These are phyloP conservation scores for Heliconius hewitsoni DNA, from an alignment of 1,140 invertebrate species.

Conservation along the genomic window DNA sequence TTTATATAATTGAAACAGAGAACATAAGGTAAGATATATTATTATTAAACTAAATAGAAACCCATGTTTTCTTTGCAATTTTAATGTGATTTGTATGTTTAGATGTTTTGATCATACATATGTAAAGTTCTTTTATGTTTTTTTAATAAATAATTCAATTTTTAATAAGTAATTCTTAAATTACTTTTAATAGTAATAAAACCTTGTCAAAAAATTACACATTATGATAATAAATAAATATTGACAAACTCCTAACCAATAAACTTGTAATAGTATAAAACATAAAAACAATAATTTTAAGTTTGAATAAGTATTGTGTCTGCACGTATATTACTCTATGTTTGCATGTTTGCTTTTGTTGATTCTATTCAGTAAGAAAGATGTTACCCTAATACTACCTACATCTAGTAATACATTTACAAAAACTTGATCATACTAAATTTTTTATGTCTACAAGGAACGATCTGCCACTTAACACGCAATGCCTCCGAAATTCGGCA, in stretches of 20 bases:
- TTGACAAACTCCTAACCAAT: too few relatives aligned
- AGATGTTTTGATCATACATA: background rate
- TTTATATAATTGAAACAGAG: background rate
- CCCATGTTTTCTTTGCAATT: background rate
- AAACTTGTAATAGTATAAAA: too few relatives aligned
- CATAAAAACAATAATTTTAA: background rate
- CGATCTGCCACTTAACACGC: too few relatives aligned
- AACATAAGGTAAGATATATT: background rate
- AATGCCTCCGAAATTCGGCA: too few relatives aligned
- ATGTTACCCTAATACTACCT: background rate
- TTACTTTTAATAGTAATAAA: background rate
- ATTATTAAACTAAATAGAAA: background rate
- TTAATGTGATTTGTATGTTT: background rate
- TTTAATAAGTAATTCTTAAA: background rate
- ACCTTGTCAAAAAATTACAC: background rate
- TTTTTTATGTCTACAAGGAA: background rate
- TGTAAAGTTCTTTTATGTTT: background rate
- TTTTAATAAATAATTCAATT: background rate
- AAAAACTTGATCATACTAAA: background rate
- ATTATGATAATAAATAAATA: too few relatives aligned
- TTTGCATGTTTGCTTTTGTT: constrained; percentile 5
- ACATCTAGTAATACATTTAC: background rate
- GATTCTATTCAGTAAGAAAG: background rate
- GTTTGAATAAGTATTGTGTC: background rate
- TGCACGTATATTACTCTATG: background rate